A percentile compares a stretch with the other conserved stretches of the same genome.
Evolutionary conservation across 1,140 invertebrate species (phyloP).

Genomic region (Procambarus virginalis): DNA sequence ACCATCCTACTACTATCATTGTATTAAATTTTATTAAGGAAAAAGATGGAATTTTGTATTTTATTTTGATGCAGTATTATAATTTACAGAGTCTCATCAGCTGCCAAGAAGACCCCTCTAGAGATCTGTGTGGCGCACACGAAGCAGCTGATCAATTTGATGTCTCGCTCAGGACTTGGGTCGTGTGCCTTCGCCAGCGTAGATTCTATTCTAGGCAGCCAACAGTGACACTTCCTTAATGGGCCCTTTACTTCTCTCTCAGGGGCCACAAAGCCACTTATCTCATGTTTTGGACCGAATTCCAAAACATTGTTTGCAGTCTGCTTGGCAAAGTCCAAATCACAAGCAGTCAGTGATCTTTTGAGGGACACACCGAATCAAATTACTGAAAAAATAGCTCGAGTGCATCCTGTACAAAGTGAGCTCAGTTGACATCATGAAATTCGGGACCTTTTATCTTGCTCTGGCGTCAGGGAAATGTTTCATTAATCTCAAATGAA

Average conservation of each 20-base stretch:
- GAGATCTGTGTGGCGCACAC: slow-evolving; percentile 94
- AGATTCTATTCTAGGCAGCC: slow-evolving; percentile 54
- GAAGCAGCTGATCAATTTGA: slow-evolving; percentile 88
- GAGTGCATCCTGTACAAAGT: not conserved
- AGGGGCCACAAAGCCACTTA: slow-evolving; percentile 13
- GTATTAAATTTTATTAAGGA: too few species aligned
- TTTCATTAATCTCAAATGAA: slow-evolving; percentile 2
- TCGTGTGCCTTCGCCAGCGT: slow-evolving; percentile 92
- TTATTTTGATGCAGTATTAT: slow-evolving; percentile 33
- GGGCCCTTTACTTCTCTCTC: slow-evolving; percentile 2
- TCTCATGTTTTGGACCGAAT: slow-evolving; percentile 15
- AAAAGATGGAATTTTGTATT: not conserved
- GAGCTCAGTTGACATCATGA: not conserved
- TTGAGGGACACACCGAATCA: not conserved
- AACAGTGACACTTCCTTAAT: slow-evolving; percentile 25
- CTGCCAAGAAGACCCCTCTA: slow-evolving; percentile 91
- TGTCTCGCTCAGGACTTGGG: slow-evolving; percentile 91
- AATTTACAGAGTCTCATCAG: slow-evolving; percentile 87
- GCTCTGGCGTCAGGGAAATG: slow-evolving; percentile 15
- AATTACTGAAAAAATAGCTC: slow-evolving; percentile 11
- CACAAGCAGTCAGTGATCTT: slow-evolving; percentile 12
- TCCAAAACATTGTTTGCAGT: not conserved
- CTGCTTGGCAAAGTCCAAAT: slow-evolving; percentile 6
- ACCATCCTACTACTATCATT: too few species aligned
- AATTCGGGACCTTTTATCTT: slow-evolving; percentile 7